These are phyloP conservation scores for Ameiurus melas DNA, from an alignment of 2,113 vertebrate species.

Conservation along the genomic window DNA sequence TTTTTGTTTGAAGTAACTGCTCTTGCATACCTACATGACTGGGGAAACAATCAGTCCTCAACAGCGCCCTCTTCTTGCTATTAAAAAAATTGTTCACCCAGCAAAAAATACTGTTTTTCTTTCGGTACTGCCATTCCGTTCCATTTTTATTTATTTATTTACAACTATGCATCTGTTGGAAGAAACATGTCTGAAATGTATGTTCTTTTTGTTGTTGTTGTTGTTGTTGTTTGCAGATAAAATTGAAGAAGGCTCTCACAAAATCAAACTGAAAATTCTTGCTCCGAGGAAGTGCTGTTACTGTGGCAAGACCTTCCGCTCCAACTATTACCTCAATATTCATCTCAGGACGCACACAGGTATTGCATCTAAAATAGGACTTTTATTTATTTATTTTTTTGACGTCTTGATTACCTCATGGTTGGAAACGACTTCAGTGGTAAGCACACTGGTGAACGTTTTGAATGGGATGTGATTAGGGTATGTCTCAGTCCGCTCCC, in stretches of 20 bases:
- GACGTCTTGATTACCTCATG: not conserved
- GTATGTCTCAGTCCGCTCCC: too few relatives aligned
- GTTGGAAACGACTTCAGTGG: not conserved
- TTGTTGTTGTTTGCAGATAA: constrained; percentile 69
- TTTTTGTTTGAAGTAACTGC: not conserved
- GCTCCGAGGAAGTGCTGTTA: constrained; percentile 87
- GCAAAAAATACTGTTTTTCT: not conserved
- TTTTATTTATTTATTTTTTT: not conserved
- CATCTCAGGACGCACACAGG: constrained; percentile 98
- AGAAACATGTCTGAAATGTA: not conserved
- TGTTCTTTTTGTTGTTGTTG: not conserved
- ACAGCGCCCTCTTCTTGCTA: constrained; percentile 65
- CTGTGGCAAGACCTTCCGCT: constrained; percentile 94
- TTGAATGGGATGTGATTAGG: not conserved
- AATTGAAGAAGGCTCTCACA: constrained; percentile 80
- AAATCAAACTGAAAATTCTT: constrained; percentile 82
- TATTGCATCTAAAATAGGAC: constrained; percentile 59
- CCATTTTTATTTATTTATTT: too few relatives aligned
- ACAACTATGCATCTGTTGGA: not conserved
- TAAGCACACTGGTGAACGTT: not conserved
- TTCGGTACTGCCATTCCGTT: not conserved
- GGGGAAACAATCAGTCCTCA: not conserved
- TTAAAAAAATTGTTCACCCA: not conserved
- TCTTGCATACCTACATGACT: not conserved
- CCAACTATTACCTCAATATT: constrained; percentile 98